phyloP scores from a whole-genome alignment of 2,888 invertebrate genomes.

The Punctoribates punctum region DNA sequence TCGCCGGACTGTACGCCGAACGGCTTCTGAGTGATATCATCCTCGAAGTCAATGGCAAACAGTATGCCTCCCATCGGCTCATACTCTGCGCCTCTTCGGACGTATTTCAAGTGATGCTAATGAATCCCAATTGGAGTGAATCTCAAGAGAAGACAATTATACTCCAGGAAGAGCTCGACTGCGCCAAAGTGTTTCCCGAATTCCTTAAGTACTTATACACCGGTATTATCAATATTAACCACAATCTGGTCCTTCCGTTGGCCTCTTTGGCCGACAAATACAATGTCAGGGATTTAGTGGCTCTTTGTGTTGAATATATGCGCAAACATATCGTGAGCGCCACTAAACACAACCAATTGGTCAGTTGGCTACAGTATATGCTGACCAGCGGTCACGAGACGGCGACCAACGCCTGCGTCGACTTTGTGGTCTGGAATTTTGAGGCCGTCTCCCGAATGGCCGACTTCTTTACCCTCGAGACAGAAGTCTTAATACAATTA shows the following conservation, averaged over 20 bases:
- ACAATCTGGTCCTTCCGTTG: slow-evolving; percentile 78
- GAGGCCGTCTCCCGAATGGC: slow-evolving; percentile 72
- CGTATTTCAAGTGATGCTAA: slow-evolving; percentile 94
- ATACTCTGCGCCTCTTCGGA: slow-evolving; percentile 91
- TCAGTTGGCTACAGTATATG: slow-evolving; percentile 88
- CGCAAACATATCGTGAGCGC: slow-evolving; percentile 77
- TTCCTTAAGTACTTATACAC: slow-evolving; percentile 88
- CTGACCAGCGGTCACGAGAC: slow-evolving; percentile 69
- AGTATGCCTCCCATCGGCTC: slow-evolving; percentile 81
- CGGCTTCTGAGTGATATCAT: slow-evolving; percentile 84
- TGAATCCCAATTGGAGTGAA: slow-evolving; percentile 89
- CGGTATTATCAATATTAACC: slow-evolving; percentile 79
- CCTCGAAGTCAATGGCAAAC: slow-evolving; percentile 73
- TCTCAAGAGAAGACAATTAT: slow-evolving; percentile 77
- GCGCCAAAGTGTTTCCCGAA: slow-evolving; percentile 77
- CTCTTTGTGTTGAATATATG: slow-evolving; percentile 82
- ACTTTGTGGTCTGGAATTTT: slow-evolving; percentile 76
- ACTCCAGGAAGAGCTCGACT: slow-evolving; percentile 78
- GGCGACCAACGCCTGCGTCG: slow-evolving; percentile 55
- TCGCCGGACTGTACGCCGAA: slow-evolving; percentile 76
- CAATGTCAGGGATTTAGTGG: slow-evolving; percentile 82
- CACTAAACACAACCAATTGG: slow-evolving; percentile 71
- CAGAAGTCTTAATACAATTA: slow-evolving; percentile 69
- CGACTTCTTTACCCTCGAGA: slow-evolving; percentile 77
- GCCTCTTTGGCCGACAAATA: slow-evolving; percentile 89